Base-by-base conservation (phyloP, 2,113 vertebrate species). In the Procavia capensis region DNA sequence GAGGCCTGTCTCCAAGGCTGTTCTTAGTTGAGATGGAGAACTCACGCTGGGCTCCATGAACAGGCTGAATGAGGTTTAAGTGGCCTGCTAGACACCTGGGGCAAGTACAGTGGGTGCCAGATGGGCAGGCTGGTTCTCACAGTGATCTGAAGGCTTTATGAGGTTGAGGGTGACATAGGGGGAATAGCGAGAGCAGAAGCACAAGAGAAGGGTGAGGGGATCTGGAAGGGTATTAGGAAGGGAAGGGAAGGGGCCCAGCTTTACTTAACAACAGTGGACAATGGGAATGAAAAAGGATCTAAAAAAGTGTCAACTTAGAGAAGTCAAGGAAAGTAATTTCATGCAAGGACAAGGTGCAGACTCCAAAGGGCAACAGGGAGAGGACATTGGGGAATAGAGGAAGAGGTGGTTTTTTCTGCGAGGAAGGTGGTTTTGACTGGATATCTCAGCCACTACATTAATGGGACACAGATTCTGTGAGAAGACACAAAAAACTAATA, bases 401-500 rank as follows among this genome's bases (percentile, higher is more conserved):
- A 85, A 59, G 59, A 43, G 59, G 75, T 43, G 6, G 57, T 43
- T 79, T 9, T 7, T 11, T 79, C 31, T 9, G 3, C 34, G 27
- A 47, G 29, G 54, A 88, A 22, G 88, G 36, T 57, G 29, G 7
- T 66, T 72, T 45, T 88, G n/a, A n/a, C n/a, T n/a, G n/a, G n/a
- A n/a, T n/a, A n/a, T n/a, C n/a, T n/a, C 6, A 75, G 61, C 54
- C 39, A 66, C 81, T 78, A 64, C 17, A 31, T 25, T 75, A 19
- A 20, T n/a, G 66, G 70, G 61, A 57, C 54, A 85, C n/a, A 84
- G 25, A 9, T 63, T 85, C n/a, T 86, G 11, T 81, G 76, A 24
- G 41, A 45, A 80, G 41, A 85, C 63, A 61, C 24, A 63, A 81
- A 88, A 66, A 88, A 92, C 75, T 10, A 76, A 81, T 85, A 92